These are phyloP conservation scores for Sericinus montela DNA, from an alignment of 2,888 invertebrate genomes.

Conservation along the genomic window DNA sequence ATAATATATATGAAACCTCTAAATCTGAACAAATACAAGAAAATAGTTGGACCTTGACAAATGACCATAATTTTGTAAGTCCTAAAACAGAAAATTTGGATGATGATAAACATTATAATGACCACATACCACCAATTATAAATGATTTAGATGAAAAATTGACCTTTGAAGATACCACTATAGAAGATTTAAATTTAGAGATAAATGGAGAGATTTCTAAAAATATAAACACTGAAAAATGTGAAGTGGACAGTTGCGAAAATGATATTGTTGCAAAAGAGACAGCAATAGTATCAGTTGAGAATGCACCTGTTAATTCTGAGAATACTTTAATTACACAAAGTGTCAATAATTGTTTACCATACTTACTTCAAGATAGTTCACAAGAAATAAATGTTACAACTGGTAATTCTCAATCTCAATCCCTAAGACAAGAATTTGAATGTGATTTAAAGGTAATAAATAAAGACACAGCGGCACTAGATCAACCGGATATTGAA, in stretches of 20 bases:
- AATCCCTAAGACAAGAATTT: constrained; percentile 18
- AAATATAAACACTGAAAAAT: constrained; percentile 3
- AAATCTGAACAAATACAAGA: constrained; percentile 25
- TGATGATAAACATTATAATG: constrained; percentile 15
- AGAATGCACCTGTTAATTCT: constrained; percentile 10
- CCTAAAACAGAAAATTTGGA: constrained; percentile 12
- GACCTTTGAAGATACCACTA: constrained; percentile 13
- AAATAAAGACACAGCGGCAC: background rate
- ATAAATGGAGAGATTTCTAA: constrained; percentile 13
- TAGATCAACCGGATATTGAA: background rate
- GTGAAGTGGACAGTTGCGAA: background rate
- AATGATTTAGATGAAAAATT: constrained; percentile 13
- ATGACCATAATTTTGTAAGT: constrained; percentile 10
- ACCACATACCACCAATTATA: constrained; percentile 9
- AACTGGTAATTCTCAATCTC: constrained; percentile 28
- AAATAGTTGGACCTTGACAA: constrained; percentile 22
- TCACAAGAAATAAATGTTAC: constrained; percentile 43
- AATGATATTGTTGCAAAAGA: constrained; percentile 1
- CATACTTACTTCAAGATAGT: background rate
- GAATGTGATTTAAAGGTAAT: constrained; percentile 42
- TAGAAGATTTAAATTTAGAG: constrained; percentile 20
- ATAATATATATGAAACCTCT: constrained; percentile 40
- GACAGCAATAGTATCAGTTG: constrained; percentile 7
- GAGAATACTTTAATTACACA: constrained; percentile 13
- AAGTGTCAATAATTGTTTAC: background rate